Conservation (phyloP, 2,113 vertebrate species). For the Apaloderma vittatum region DNA sequence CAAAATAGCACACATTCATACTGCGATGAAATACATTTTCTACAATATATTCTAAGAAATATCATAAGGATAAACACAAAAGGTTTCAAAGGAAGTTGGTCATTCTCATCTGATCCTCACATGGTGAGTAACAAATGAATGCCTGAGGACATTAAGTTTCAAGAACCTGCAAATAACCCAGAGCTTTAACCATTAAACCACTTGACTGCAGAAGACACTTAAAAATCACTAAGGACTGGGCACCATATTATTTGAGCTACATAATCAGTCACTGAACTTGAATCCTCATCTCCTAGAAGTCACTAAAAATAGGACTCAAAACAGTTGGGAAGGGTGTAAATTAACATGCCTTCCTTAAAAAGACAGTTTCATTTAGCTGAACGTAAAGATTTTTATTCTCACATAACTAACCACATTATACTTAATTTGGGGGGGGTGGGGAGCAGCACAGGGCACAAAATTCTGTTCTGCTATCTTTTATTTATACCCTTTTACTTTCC, state of each 20-base stretch:
- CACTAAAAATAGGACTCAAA: background rate
- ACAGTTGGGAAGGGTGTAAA: background rate
- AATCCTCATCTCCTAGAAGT: background rate
- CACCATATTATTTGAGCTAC: background rate
- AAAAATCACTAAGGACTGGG: background rate
- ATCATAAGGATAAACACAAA: background rate
- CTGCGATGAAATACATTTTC: background rate
- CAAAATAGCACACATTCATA: background rate
- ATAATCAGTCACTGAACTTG: background rate
- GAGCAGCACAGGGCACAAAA: background rate
- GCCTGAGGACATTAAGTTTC: background rate
- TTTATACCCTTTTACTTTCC: background rate
- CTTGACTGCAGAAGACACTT: background rate
- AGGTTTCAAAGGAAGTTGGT: slow-evolving; percentile 32
- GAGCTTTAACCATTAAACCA: background rate
- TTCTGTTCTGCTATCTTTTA: background rate
- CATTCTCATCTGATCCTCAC: slow-evolving; percentile 41
- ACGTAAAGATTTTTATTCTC: background rate
- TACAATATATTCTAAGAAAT: background rate
- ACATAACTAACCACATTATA: background rate
- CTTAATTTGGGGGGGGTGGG: background rate
- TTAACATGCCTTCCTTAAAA: background rate
- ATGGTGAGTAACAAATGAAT: background rate
- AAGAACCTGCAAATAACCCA: background rate
- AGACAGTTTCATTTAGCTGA: background rate